Base-by-base conservation (phyloP, 2,113 vertebrate genomes). In the Strigops habroptila region DNA sequence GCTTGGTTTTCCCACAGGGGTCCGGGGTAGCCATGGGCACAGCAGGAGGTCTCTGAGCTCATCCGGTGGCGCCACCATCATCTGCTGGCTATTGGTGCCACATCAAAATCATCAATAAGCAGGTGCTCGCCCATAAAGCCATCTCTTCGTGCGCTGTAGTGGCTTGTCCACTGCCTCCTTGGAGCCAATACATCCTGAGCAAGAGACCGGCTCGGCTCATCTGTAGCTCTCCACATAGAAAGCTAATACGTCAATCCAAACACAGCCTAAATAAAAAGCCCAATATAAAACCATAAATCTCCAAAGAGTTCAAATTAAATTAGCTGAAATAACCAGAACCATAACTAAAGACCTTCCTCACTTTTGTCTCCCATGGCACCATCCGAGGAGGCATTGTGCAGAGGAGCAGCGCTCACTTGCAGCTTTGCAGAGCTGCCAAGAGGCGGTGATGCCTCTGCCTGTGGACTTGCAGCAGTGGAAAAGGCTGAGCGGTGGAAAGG, bases 111-210 rank as follows among this genome's bases (percentile, higher is more conserved):
- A 3, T 43, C 35, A 33, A 9, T 13, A 14, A 39, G 27, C 43
- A 55, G 35, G 15, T 51, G 48, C 27, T 33, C 52, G 28, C 23
- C 13, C 24, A 2, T 55, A 70, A 82, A 96, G 28, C 43, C 8
- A 3, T 25, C 14, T 71, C 43, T 35, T 10, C 0, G 0, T 67
- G 43, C 70, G 55, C 55, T 4, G 0, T 5, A 14, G 3, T 0
- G 7, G 19, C 35, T 64, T 60, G 59, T 59, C 33, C 27, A 4
- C 21, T 75, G 69, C 37, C 41, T 25, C 18, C 51, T 78, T 0
- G 0, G 55, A 71, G 53, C 31, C 44, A 12, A 7, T 33, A 24
- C 7, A 17, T 69, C 59, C 59, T 3, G 5, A 90, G 33, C 7
- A 1, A 60, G 46, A 74, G 25, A 15, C 52, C 13, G 2, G 12